A percentile compares a stretch with the other conserved stretches of the same genome.
Evolutionary conservation across 2,113 vertebrate genomes (phyloP).

Genomic region (Agapornis roseicollis): DNA sequence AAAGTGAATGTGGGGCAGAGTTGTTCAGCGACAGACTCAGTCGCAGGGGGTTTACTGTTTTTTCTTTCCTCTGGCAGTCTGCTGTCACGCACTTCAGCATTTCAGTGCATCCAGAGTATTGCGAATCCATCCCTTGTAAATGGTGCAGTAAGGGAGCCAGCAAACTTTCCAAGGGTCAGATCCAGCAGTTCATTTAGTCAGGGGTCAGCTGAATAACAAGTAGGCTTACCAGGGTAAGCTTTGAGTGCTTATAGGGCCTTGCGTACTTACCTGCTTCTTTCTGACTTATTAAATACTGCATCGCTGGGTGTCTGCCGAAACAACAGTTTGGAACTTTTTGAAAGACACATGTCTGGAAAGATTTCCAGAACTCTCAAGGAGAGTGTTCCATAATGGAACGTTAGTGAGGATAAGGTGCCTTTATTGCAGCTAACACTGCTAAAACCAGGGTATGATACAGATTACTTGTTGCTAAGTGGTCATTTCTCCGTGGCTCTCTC

Average conservation of each 20-base stretch:
- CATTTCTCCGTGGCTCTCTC: not conserved
- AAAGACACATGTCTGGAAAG: not conserved
- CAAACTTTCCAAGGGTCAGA: slow-evolving; percentile 38
- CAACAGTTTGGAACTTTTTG: not conserved
- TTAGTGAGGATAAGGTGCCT: not conserved
- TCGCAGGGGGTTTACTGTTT: not conserved
- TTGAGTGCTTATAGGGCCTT: not conserved
- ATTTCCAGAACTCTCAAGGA: not conserved
- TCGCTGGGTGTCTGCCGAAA: not conserved
- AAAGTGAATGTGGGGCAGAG: not conserved
- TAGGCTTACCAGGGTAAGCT: slow-evolving; percentile 41
- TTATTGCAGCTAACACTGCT: not conserved
- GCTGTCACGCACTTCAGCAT: slow-evolving; percentile 24
- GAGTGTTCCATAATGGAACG: not conserved
- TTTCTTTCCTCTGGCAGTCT: not conserved
- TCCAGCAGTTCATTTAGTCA: slow-evolving; percentile 44
- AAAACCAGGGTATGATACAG: not conserved
- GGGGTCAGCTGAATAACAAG: slow-evolving; percentile 47
- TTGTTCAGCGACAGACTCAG: not conserved
- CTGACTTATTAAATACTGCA: not conserved
- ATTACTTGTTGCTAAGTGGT: not conserved
- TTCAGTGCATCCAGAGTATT: slow-evolving; percentile 48
- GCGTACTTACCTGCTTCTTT: slow-evolving; percentile 22
- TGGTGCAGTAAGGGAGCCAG: slow-evolving; percentile 50
- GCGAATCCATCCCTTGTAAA: slow-evolving; percentile 48